Conservation (phyloP, 2,797 vertebrate genomes). For the Tapera naevia region DNA sequence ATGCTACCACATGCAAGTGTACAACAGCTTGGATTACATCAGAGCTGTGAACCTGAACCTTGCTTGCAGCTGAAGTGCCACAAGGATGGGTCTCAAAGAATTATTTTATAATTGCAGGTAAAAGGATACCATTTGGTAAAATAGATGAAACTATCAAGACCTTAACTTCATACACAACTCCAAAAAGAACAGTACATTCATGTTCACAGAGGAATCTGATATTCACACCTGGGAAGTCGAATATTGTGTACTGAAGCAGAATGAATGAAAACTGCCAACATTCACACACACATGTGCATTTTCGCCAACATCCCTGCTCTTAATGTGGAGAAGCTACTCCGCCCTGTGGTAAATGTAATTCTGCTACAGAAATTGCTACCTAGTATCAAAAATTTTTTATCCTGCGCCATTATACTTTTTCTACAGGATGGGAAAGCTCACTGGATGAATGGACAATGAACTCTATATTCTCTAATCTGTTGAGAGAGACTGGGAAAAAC, state of each 20-base stretch:
- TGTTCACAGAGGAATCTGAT: background rate
- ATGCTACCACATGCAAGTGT: background rate
- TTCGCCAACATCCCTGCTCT: background rate
- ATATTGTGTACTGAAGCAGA: background rate
- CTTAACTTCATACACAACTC: background rate
- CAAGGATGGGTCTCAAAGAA: background rate
- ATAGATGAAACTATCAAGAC: background rate
- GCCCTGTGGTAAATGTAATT: background rate
- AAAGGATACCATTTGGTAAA: background rate
- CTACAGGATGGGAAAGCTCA: background rate
- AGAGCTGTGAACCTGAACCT: background rate
- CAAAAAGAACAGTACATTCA: background rate
- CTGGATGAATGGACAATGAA: background rate
- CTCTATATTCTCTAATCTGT: background rate
- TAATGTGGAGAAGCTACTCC: background rate
- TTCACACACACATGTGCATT: background rate
- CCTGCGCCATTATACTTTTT: background rate
- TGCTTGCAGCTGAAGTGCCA: background rate
- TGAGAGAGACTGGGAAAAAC: background rate
- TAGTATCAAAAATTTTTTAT: background rate
- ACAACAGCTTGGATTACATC: background rate
- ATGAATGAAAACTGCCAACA: background rate
- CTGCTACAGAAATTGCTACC: background rate
- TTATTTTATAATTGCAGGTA: background rate
- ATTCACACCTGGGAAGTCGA: background rate